Evolutionary conservation across 2,113 vertebrate species (phyloP).

Genomic region (Sciurus niger): DNA sequence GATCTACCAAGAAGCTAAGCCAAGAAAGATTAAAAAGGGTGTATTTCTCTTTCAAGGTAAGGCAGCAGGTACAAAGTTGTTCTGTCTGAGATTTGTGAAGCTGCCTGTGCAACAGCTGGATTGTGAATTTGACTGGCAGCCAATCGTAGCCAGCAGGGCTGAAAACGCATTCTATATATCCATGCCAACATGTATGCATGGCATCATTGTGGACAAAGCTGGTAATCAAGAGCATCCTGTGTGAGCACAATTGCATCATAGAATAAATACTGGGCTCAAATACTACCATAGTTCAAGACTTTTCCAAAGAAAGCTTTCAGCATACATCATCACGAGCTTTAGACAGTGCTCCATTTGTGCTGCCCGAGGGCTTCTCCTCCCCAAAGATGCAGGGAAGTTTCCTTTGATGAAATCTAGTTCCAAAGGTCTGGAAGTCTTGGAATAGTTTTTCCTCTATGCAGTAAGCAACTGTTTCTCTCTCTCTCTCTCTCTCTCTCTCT

Average conservation of each 20-base stretch:
- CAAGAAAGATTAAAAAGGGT: slow-evolving; percentile 67
- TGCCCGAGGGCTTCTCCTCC: slow-evolving; percentile 37
- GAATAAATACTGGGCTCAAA: slow-evolving; percentile 66
- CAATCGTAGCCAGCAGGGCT: background rate
- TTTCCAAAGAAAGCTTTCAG: slow-evolving; percentile 73
- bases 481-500: too few species aligned
- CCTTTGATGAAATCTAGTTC: background rate
- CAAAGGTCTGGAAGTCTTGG: background rate
- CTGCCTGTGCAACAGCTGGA: slow-evolving; percentile 43
- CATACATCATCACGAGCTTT: slow-evolving; percentile 16
- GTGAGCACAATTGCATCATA: slow-evolving; percentile 65
- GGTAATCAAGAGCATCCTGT: slow-evolving; percentile 48
- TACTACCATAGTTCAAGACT: background rate
- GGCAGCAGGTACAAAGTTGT: slow-evolving; percentile 56
- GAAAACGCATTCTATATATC: slow-evolving; percentile 57
- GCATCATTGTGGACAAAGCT: slow-evolving; percentile 55
- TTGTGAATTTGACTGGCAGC: slow-evolving; percentile 69
- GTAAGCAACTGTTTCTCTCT: background rate
- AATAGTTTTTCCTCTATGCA: background rate
- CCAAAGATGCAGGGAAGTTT: background rate
- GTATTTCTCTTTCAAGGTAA: slow-evolving; percentile 62
- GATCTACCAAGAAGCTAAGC: slow-evolving; percentile 62
- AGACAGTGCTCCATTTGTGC: slow-evolving; percentile 57
- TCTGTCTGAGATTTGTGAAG: slow-evolving; percentile 78
- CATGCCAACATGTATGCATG: background rate